These are phyloP conservation scores for Amazona guildingii DNA, from an alignment of 2,113 vertebrate genomes.

Conservation along the genomic window DNA sequence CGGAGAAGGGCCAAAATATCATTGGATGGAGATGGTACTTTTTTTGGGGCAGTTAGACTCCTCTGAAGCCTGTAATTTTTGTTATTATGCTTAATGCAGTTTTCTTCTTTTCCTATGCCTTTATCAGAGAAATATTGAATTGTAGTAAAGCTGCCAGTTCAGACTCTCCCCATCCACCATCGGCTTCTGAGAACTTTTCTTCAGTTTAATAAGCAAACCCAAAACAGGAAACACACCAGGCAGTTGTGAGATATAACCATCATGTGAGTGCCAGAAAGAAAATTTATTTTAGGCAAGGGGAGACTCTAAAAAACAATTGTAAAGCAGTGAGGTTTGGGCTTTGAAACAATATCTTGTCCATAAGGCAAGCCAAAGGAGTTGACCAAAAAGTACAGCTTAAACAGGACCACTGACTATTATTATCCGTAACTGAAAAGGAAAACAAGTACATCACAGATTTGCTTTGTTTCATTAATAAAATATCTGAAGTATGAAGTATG, in stretches of 20 bases:
- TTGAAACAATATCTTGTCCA: not conserved
- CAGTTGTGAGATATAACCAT: not conserved
- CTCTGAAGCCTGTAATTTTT: conserved; percentile 69
- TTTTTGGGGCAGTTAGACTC: conserved; percentile 90
- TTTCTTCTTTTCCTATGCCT: not conserved
- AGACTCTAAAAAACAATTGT: not conserved
- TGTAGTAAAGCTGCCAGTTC: not conserved
- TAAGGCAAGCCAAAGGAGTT: not conserved
- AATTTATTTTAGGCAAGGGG: not conserved
- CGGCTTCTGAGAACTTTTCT: conserved; percentile 36
- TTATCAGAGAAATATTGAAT: not conserved
- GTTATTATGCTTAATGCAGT: not conserved
- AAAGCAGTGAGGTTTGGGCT: not conserved
- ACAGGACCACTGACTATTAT: not conserved
- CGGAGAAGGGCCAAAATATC: conserved; percentile 84
- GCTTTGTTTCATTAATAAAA: not conserved
- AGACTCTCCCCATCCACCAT: not conserved
- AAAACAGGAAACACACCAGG: conserved; percentile 70
- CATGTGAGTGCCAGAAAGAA: conserved; percentile 57
- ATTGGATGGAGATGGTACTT: conserved; percentile 89
- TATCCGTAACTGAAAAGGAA: not conserved
- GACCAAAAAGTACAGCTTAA: not conserved
- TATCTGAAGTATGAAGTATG: not conserved
- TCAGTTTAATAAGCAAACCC: conserved; percentile 31
- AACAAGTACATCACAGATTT: not conserved